These are phyloP conservation scores for Epinephelus fuscoguttatus DNA, from an alignment of 2,113 vertebrate species.

Conservation along the genomic window DNA sequence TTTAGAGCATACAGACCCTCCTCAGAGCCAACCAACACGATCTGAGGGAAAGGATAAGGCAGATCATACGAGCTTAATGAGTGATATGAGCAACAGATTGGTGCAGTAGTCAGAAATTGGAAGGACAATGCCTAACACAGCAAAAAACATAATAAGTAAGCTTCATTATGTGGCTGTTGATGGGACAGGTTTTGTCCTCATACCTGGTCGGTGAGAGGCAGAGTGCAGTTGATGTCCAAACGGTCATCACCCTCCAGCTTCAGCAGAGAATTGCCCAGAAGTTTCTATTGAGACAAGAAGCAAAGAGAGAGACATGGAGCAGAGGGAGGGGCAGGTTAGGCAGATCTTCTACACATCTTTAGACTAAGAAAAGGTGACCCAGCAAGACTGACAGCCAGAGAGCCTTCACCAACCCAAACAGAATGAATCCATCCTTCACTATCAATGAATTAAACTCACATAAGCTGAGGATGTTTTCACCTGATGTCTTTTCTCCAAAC, in stretches of 20 bases:
- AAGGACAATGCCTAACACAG: background rate
- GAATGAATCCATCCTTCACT: background rate
- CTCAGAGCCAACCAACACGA: conserved; percentile 97
- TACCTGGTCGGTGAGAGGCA: conserved; percentile 99
- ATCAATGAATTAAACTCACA: background rate
- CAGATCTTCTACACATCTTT: background rate
- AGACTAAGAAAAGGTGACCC: conserved; percentile 12
- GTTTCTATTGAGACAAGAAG: conserved; percentile 85
- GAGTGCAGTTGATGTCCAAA: conserved; percentile 97
- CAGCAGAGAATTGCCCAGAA: conserved; percentile 96
- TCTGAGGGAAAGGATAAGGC: conserved; percentile 77
- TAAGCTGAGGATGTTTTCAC: background rate
- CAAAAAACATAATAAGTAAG: background rate
- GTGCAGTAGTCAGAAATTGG: background rate
- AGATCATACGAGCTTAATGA: background rate
- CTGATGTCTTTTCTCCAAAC: background rate
- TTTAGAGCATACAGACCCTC: conserved; percentile 98
- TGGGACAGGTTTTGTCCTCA: background rate
- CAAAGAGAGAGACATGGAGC: conserved; percentile 8
- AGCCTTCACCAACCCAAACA: conserved; percentile 18
- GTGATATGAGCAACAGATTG: conserved; percentile 3
- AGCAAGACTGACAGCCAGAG: conserved; percentile 22
- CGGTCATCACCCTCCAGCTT: conserved; percentile 98
- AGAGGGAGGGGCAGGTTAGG: conserved; percentile 21
- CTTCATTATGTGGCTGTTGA: background rate